A percentile compares a stretch with the other conserved stretches of the same genome.
These are phyloP conservation scores for Capitella teleta DNA, from an alignment of 1,140 invertebrate genomes.

Conservation along the genomic window DNA sequence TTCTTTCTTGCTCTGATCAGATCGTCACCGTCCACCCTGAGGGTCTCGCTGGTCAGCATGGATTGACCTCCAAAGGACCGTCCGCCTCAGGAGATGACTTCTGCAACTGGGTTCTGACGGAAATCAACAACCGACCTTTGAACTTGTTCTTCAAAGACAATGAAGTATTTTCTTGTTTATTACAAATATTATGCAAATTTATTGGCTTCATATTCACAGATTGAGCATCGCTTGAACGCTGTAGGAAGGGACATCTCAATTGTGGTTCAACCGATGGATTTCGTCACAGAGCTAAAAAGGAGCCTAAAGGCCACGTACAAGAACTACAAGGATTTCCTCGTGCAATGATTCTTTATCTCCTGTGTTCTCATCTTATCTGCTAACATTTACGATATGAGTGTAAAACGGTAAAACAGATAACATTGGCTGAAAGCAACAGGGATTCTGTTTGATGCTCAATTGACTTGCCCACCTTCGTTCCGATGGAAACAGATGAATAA, in stretches of 20 bases:
- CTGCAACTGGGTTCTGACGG: conserved; percentile 65
- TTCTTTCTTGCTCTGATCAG: conserved; percentile 15
- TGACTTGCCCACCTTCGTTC: too few species aligned
- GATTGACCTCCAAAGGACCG: conserved; percentile 53
- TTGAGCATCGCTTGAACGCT: conserved; percentile 58
- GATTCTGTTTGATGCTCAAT: too few species aligned
- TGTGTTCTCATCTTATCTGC: too few species aligned
- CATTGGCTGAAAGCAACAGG: too few species aligned
- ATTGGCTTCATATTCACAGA: conserved; percentile 19
- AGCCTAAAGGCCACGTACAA: conserved; percentile 62
- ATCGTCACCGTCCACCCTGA: conserved; percentile 34
- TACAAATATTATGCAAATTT: not conserved
- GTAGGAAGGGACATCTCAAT: conserved; percentile 72
- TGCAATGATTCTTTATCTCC: conserved; percentile 49
- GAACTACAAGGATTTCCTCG: conserved; percentile 67
- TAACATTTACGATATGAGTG: too few species aligned
- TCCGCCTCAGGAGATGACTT: conserved; percentile 48
- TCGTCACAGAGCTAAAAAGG: conserved; percentile 64
- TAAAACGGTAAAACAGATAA: too few species aligned
- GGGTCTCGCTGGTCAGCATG: conserved; percentile 49
- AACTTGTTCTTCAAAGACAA: conserved; percentile 66
- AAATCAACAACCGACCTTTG: conserved; percentile 70
- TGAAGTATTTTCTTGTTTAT: conserved; percentile 47
- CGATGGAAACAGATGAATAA: too few species aligned
- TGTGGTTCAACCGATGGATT: conserved; percentile 68